Evolutionary conservation across 2,888 invertebrate species (phyloP), one percentile per base, ranked within the genome.

Genomic region (Mythimna pallens): DNA sequence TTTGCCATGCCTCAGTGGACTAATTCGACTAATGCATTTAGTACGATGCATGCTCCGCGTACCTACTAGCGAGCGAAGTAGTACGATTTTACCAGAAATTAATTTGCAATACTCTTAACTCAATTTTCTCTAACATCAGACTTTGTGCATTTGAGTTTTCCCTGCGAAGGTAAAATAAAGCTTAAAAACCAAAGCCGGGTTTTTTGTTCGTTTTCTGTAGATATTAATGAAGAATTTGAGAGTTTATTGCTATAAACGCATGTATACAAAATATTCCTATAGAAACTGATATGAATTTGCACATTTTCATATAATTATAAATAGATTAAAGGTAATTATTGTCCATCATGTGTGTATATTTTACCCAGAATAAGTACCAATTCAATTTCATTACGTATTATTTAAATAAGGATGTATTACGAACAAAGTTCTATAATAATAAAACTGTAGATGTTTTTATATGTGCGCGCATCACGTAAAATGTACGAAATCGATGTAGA

Each of bases 11-110:
- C 90, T 93, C 94, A 93, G 86, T 91, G 93, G 92, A 93, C 93
- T 96, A 95, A 95, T 95, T 94, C 93, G 93, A 89, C 92, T 95
- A 96, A 95, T 95, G 94, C 94, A 91, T 90, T 95, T 95, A 95
- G 93, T 89, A 87, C 88, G 90, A 92, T 94, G 93, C 94, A 93
- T 92, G 93, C 89, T 89, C 87, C 85, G 79, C 81, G 73, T 75
- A 78, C 30, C 30, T 30, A 30, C 79, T 69, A 77, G 65, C 52
- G 58, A 47, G 65, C 68, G 47, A 65, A 70, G 59, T 74, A 57
- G 12, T 78, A 80, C 77, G 68, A 82, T 79, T 86, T 85, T 80
- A 76, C 66, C 74, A 84, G 76, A 86, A 87, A 85, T 87, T 88
- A 76, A 81, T 73, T 77, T 80, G 62, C 76, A 76, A 80, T 80